phyloP scores from a whole-genome alignment of 2,113 vertebrate species.

The Balaenoptera acutorostrata region DNA sequence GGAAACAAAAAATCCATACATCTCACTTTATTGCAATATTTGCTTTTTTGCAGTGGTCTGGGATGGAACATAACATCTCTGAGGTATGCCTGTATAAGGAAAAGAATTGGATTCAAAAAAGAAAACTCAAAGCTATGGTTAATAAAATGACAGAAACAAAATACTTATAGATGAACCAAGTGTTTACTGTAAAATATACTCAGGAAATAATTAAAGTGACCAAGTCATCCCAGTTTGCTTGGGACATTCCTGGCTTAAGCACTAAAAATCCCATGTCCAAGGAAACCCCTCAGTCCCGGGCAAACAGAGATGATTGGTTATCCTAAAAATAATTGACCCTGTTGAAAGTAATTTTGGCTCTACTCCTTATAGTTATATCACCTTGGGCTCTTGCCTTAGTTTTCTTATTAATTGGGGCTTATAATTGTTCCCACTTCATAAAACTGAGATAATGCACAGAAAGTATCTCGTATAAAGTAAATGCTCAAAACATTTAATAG shows the following conservation, averaged over 20 bases:
- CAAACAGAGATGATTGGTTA: background rate
- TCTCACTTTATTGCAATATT: background rate
- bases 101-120: background rate
- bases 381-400: background rate
- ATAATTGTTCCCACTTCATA: background rate
- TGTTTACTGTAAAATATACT: background rate
- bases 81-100: background rate
- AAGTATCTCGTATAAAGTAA: rapidly evolving
- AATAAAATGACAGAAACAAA: background rate
- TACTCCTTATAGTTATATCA: background rate
- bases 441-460: background rate
- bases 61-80: background rate
- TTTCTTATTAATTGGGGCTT: background rate
- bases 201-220: background rate
- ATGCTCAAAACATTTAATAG: background rate
- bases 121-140: background rate
- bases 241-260: background rate
- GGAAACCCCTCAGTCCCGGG: background rate
- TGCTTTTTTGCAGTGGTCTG: background rate
- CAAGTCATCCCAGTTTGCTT: background rate
- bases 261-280: background rate
- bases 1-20: background rate
- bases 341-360: background rate
- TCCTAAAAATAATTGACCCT: background rate
- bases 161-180: background rate